Conservation (phyloP, 2,113 vertebrate species). For the Brachirus orientalis region DNA sequence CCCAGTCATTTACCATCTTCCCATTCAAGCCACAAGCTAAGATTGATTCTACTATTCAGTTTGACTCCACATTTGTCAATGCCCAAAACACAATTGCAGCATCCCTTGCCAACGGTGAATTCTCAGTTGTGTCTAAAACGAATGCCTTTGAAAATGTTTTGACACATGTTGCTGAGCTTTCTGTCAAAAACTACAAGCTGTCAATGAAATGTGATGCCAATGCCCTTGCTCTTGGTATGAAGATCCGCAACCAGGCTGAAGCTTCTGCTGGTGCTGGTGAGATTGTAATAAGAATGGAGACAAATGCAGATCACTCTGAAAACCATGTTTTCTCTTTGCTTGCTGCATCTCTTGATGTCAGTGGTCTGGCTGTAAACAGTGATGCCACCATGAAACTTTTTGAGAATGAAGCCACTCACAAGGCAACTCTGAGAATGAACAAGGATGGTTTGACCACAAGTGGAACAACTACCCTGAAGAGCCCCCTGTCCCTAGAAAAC, state of each 20-base stretch:
- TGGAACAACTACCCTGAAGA: constrained; percentile 84
- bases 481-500: constrained; percentile 84
- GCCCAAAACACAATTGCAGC: constrained; percentile 83
- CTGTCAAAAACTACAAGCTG: constrained; percentile 80
- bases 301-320: constrained; percentile 78
- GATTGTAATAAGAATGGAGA: constrained; percentile 83
- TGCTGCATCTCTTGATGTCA: constrained; percentile 83
- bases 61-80: constrained; percentile 85
- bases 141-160: constrained; percentile 82
- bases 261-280: constrained; percentile 79
- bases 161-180: constrained; percentile 83
- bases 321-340: constrained; percentile 80
- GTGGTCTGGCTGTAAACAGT: constrained; percentile 75
- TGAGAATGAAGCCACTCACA: constrained; percentile 84
- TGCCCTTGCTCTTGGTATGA: constrained; percentile 76
- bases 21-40: constrained; percentile 73
- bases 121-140: constrained; percentile 84
- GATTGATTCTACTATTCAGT: constrained; percentile 81
- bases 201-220: constrained; percentile 84
- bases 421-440: constrained; percentile 83
- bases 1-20: constrained; percentile 72
- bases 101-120: constrained; percentile 70
- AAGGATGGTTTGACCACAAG: constrained; percentile 84
- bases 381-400: constrained; percentile 81
- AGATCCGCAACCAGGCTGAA: constrained; percentile 83